phyloP scores from a whole-genome alignment of 2,888 invertebrate species.

The Tenthredo distinguenda region DNA sequence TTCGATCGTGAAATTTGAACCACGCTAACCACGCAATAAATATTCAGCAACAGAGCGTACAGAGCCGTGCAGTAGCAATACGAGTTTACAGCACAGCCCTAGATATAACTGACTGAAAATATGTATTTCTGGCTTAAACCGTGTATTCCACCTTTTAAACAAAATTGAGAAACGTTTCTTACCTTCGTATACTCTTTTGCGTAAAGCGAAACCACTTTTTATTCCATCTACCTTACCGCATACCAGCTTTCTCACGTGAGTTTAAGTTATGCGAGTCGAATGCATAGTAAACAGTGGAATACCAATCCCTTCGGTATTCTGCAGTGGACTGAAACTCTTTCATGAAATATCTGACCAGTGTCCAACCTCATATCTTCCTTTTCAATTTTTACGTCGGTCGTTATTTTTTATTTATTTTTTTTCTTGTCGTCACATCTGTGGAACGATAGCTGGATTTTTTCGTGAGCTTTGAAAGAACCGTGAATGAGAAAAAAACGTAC shows the following conservation, averaged over 20 bases:
- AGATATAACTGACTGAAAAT: background rate
- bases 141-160: background rate
- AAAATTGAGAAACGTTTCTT: background rate
- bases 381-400: background rate
- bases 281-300: background rate
- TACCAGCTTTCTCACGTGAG: background rate
- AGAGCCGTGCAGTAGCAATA: background rate
- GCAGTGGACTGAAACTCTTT: background rate
- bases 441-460: too few relatives aligned
- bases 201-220: background rate
- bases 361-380: background rate
- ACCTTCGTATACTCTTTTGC: background rate
- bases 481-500: background rate
- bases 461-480: too few relatives aligned
- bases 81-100: background rate
- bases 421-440: too few relatives aligned
- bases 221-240: background rate
- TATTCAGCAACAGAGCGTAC: slow-evolving; percentile 8
- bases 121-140: background rate
- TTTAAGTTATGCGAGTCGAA: background rate
- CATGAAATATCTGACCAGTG: background rate
- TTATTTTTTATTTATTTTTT: too few relatives aligned
- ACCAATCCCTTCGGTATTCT: background rate
- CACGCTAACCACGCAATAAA: slow-evolving; percentile 1
- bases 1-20: slow-evolving; percentile 4